A percentile compares a stretch with the other conserved stretches of the same genome.
These are phyloP conservation scores for Cheilosia urbana DNA, from an alignment of 2,888 invertebrate genomes.

Conservation along the genomic window DNA sequence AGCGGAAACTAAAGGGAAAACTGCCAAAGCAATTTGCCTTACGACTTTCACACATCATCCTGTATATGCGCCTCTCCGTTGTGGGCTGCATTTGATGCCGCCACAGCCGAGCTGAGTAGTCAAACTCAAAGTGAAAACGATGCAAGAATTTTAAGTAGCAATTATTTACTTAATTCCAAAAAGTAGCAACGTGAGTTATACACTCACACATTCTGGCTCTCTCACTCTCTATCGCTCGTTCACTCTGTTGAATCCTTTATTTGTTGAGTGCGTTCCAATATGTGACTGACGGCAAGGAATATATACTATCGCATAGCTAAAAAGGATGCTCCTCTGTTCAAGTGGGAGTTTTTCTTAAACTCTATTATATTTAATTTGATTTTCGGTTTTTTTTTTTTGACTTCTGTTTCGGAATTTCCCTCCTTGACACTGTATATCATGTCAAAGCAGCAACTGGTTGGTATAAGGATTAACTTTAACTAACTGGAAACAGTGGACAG, in stretches of 20 bases:
- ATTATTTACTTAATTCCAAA: constrained; percentile 75
- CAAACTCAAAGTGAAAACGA: constrained; percentile 74
- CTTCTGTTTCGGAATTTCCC: constrained; percentile 20
- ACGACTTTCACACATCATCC: constrained; percentile 69
- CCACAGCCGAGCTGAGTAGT: constrained; percentile 31
- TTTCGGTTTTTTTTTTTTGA: constrained; percentile 32
- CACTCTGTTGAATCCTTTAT: constrained; percentile 59
- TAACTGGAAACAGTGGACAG: constrained; percentile 23
- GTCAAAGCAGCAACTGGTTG: constrained; percentile 64
- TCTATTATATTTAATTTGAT: constrained; percentile 70
- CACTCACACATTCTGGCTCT: not conserved
- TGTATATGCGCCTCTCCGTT: constrained; percentile 22
- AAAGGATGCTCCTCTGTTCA: constrained; percentile 31
- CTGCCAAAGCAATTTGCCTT: constrained; percentile 75
- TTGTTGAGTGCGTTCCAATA: constrained; percentile 69
- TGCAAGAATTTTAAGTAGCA: constrained; percentile 74
- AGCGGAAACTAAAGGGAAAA: constrained; percentile 55
- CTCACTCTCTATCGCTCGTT: not conserved
- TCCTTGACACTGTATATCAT: constrained; percentile 46
- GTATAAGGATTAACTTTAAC: constrained; percentile 41
- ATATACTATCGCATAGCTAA: constrained; percentile 41
- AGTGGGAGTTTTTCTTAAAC: constrained; percentile 57
- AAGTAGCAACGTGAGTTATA: constrained; percentile 62
- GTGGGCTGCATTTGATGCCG: constrained; percentile 40
- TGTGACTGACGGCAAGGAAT: constrained; percentile 58